Percentiles rank a stretch among this genome's conserved stretches.
phyloP scores from a whole-genome alignment of 2,888 invertebrate genomes.

The Gari tellinella region DNA sequence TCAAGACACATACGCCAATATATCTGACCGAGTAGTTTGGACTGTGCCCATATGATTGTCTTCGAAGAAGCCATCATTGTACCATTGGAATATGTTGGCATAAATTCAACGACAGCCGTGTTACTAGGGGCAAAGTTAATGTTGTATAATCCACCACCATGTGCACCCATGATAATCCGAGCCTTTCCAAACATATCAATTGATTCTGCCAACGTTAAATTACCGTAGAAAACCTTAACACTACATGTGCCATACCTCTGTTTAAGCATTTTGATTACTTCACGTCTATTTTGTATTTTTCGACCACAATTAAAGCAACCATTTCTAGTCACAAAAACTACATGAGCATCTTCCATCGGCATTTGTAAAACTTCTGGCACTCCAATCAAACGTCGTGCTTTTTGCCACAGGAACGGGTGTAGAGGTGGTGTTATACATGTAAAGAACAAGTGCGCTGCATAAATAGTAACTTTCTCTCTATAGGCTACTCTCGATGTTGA shows the following conservation, averaged over 20 bases:
- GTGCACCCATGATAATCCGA: slow-evolving; percentile 21
- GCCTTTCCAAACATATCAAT: slow-evolving; percentile 16
- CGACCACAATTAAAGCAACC: slow-evolving; percentile 29
- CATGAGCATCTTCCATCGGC: slow-evolving; percentile 1
- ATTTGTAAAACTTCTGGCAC: background rate
- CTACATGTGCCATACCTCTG: background rate
- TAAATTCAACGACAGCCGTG: slow-evolving; percentile 26
- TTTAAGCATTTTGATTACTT: slow-evolving; percentile 1
- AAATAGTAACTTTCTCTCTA: background rate
- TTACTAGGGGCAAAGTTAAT: slow-evolving; percentile 17
- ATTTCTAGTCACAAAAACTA: slow-evolving; percentile 12
- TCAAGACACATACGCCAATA: slow-evolving; percentile 19
- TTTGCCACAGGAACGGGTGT: slow-evolving; percentile 27
- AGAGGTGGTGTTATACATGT: slow-evolving; percentile 32
- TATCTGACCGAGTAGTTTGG: slow-evolving; percentile 23
- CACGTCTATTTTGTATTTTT: slow-evolving; percentile 5
- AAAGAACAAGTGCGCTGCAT: slow-evolving; percentile 20
- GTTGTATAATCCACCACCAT: slow-evolving; percentile 32
- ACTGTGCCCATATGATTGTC: slow-evolving; percentile 22
- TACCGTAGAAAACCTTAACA: slow-evolving; percentile 19
- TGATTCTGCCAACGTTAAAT: slow-evolving; percentile 4
- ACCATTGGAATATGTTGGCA: slow-evolving; percentile 28
- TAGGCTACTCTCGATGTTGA: slow-evolving; percentile 7
- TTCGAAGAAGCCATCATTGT: slow-evolving; percentile 19
- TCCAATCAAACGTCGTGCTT: slow-evolving; percentile 14